Evolutionary conservation across 2,888 invertebrate genomes (phyloP).

Genomic region (Nemapogon koenigi): DNA sequence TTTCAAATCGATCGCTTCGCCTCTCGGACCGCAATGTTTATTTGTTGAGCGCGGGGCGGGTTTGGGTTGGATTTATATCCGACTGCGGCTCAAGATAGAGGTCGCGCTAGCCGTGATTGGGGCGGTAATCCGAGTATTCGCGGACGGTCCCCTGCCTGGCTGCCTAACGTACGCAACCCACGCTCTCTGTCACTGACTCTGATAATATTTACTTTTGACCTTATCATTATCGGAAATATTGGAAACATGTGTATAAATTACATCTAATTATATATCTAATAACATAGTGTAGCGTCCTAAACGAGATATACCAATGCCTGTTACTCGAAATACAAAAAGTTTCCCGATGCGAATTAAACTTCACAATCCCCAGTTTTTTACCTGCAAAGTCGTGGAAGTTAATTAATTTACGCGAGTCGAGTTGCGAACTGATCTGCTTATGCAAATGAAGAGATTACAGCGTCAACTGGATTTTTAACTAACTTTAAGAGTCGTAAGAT

Average conservation of each 20-base stretch:
- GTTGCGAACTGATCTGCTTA: constrained; percentile 42
- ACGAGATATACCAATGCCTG: constrained; percentile 20
- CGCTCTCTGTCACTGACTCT: background rate
- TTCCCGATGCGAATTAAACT: constrained; percentile 34
- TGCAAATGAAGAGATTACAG: constrained; percentile 35
- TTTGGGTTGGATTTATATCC: constrained; percentile 42
- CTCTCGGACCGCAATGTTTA: constrained; percentile 39
- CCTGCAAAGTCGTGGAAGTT: constrained; percentile 44
- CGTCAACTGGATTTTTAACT: constrained; percentile 4
- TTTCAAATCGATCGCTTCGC: constrained; percentile 33
- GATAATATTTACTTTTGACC: constrained; percentile 4
- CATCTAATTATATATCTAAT: background rate
- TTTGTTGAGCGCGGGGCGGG: constrained; percentile 34
- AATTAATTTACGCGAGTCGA: constrained; percentile 47
- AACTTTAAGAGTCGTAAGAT: too few relatives aligned
- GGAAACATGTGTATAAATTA: background rate
- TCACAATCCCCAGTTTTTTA: constrained; percentile 39
- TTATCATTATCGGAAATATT: background rate
- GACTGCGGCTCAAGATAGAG: constrained; percentile 35
- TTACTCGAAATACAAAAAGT: constrained; percentile 39
- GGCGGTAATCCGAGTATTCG: constrained; percentile 27
- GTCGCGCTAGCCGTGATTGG: constrained; percentile 34
- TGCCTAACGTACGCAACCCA: background rate
- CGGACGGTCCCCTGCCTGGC: constrained; percentile 6
- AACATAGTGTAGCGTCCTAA: background rate